Percentiles rank a stretch among this genome's conserved stretches.
Conservation (phyloP, 2,888 invertebrate species). For the Agrotis clavis region DNA sequence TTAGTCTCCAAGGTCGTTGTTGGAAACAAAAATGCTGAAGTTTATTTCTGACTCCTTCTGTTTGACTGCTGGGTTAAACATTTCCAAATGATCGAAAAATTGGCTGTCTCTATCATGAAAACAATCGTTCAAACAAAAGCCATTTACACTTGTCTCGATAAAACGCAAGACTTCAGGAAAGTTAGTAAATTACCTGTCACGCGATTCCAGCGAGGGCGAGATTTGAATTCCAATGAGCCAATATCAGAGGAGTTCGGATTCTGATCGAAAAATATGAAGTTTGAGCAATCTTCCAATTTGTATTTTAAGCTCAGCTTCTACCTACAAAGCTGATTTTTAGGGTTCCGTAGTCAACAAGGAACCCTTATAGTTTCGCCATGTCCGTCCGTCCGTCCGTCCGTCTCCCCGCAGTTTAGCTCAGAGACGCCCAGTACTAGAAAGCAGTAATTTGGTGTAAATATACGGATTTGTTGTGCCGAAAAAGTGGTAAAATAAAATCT, state of each 20-base stretch:
- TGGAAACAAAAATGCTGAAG: not conserved
- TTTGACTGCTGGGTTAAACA: too few relatives aligned
- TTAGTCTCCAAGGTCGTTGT: not conserved
- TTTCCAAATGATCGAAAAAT: too few relatives aligned
- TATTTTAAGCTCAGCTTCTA: conserved; percentile 44
- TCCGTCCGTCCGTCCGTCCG: too few relatives aligned
- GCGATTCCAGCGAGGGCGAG: conserved; percentile 55
- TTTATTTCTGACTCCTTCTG: not conserved
- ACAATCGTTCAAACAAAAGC: not conserved
- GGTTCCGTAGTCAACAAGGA: too few relatives aligned
- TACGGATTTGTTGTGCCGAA: too few relatives aligned
- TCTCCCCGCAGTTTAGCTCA: too few relatives aligned
- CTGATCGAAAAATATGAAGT: conserved; percentile 28
- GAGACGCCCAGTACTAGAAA: too few relatives aligned
- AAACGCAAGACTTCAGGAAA: conserved; percentile 31
- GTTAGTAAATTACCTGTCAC: conserved; percentile 66
- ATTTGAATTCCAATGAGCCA: conserved; percentile 67
- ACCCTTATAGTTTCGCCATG: too few relatives aligned
- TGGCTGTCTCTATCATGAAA: not conserved
- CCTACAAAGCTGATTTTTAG: not conserved
- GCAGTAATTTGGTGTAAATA: too few relatives aligned
- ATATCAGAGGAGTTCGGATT: conserved; percentile 34
- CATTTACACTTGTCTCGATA: conserved; percentile 26
- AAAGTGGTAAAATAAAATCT: too few relatives aligned
- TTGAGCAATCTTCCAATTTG: conserved; percentile 38